A percentile compares a stretch with the other conserved stretches of the same genome.
Conservation (phyloP, 1,140 invertebrate genomes). For the Tenebrio molitor region DNA sequence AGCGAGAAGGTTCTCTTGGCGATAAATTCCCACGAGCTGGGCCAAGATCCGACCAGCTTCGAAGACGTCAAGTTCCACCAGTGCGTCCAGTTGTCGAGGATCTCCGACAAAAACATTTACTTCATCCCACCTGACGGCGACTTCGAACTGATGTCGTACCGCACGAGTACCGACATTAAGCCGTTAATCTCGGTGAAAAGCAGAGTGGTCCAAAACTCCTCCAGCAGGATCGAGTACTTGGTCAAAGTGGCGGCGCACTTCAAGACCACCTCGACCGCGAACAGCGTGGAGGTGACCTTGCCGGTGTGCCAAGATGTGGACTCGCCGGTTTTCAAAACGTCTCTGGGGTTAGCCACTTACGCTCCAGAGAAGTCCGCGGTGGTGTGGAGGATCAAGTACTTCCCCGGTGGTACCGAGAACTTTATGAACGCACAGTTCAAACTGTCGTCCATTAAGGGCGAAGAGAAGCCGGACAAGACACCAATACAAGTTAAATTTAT, state of each 20-base stretch:
- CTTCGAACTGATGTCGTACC: slow-evolving; percentile 33
- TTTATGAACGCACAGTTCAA: slow-evolving; percentile 6
- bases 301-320: slow-evolving; percentile 31
- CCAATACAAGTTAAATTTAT: slow-evolving; percentile 38
- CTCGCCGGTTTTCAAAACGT: slow-evolving; percentile 8
- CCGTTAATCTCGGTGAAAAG: slow-evolving; percentile 1
- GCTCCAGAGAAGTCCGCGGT: slow-evolving; percentile 15
- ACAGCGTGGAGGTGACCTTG: slow-evolving; percentile 20
- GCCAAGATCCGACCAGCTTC: slow-evolving; percentile 73
- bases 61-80: slow-evolving; percentile 39
- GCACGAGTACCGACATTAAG: slow-evolving; percentile 28
- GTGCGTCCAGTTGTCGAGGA: slow-evolving; percentile 31
- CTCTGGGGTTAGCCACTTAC: not conserved
- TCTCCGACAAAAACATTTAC: slow-evolving; percentile 23
- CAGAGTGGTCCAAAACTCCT: not conserved
- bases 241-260: slow-evolving; percentile 10
- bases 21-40: slow-evolving; percentile 63
- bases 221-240: slow-evolving; percentile 9
- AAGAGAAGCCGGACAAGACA: slow-evolving; percentile 1
- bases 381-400: slow-evolving; percentile 21
- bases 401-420: slow-evolving; percentile 5
- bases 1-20: slow-evolving; percentile 25
- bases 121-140: slow-evolving; percentile 32
- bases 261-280: slow-evolving; percentile 10
- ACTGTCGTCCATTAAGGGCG: not conserved